Percentiles rank a stretch among this genome's conserved stretches.
Conservation (phyloP, 23 tunicate genomes). For the Styela clava region DNA sequence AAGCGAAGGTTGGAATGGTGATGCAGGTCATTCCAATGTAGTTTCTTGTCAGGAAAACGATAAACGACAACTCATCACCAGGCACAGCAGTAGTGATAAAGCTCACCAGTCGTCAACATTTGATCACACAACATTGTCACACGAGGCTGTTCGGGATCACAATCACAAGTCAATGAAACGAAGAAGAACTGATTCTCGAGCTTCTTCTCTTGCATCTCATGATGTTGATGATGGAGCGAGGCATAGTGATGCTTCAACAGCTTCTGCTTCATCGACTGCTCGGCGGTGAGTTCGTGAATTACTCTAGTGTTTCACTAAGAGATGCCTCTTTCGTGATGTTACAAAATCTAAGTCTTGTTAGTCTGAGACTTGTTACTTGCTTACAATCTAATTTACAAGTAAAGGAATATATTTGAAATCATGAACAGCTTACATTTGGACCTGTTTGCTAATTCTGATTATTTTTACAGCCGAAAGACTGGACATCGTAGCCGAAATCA, state of each 20-base stretch:
- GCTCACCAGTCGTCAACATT: not conserved
- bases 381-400: too few relatives aligned
- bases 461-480: not conserved
- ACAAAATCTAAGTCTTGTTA: too few relatives aligned
- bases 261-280: slow-evolving; percentile 22
- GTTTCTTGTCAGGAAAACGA: not conserved
- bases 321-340: too few relatives aligned
- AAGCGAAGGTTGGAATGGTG: not conserved
- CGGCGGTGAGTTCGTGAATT: slow-evolving; percentile 9
- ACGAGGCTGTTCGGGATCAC: not conserved
- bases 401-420: too few relatives aligned
- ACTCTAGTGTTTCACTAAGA: too few relatives aligned
- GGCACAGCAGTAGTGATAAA: not conserved
- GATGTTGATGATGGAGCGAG: slow-evolving; percentile 19
- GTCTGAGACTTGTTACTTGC: too few relatives aligned
- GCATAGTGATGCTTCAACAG: slow-evolving; percentile 20
- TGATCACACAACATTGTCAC: not conserved
- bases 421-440: too few relatives aligned
- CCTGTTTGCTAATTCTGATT: too few relatives aligned
- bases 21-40: not conserved
- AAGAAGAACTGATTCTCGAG: slow-evolving; percentile 19
- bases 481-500: not conserved
- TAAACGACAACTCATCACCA: not conserved
- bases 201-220: slow-evolving; percentile 14
- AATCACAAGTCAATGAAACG: not conserved